Percentiles rank a stretch among this genome's conserved stretches.
These are phyloP conservation scores for Caenorhabditis sp. DNA, from an alignment of 2,888 invertebrate genomes.

Conservation along the genomic window DNA sequence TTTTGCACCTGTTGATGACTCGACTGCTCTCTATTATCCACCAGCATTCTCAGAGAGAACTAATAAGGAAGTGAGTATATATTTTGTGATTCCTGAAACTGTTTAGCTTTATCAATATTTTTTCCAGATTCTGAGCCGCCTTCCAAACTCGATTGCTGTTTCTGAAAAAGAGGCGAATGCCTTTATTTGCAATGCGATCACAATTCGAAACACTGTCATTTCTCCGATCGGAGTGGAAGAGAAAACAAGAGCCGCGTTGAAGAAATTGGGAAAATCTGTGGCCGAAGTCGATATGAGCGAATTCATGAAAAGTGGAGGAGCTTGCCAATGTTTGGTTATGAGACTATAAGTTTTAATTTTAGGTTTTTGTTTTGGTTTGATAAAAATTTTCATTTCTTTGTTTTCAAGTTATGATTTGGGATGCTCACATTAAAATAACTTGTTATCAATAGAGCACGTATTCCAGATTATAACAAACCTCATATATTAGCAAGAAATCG, in stretches of 20 bases:
- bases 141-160: conserved; percentile 68
- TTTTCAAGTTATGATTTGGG: conserved; percentile 15
- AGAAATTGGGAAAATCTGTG: conserved; percentile 60
- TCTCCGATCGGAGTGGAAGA: conserved; percentile 66
- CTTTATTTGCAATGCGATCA: conserved; percentile 70
- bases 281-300: conserved; percentile 63
- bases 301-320: conserved; percentile 71
- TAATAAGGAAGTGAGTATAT: conserved; percentile 53
- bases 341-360: conserved; percentile 67
- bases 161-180: conserved; percentile 65
- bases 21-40: conserved; percentile 67
- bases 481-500: no score
- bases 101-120: neutral
- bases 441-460: no score
- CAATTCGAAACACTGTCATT: conserved; percentile 64
- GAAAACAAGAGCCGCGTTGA: conserved; percentile 49
- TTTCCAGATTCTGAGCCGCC: conserved; percentile 59
- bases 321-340: conserved; percentile 70
- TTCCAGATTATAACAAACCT: no score
- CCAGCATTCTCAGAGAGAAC: conserved; percentile 63
- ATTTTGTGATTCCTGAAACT: neutral
- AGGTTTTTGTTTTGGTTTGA: neutral
- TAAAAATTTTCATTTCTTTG: neutral
- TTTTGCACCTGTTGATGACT: conserved; percentile 67
- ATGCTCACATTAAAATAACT: no score